These are phyloP conservation scores for Caracal caracal DNA, from an alignment of 2,113 vertebrate genomes.

Conservation along the genomic window DNA sequence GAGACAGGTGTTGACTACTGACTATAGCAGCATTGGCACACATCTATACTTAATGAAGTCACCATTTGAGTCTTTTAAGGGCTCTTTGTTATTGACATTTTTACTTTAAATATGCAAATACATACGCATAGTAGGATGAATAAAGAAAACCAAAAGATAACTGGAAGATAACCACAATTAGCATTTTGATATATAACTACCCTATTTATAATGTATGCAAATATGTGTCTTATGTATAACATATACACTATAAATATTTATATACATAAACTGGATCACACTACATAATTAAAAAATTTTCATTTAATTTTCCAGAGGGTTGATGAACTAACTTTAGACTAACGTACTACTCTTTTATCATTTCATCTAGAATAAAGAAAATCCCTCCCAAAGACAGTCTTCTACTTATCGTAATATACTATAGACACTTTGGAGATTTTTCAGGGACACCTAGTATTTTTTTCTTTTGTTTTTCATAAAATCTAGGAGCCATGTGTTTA, in stretches of 20 bases:
- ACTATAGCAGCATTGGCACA: not conserved
- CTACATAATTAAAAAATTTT: not conserved
- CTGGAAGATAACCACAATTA: not conserved
- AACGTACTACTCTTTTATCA: not conserved
- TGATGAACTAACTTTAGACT: not conserved
- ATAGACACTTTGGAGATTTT: not conserved
- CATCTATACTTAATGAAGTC: not conserved
- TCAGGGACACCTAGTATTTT: not conserved
- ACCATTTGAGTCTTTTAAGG: not conserved
- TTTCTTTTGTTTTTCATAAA: not conserved
- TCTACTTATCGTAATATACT: not conserved
- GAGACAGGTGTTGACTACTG: not conserved
- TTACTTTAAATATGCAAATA: slow-evolving; percentile 30
- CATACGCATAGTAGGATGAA: not conserved
- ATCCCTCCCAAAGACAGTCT: not conserved
- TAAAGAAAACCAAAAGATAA: not conserved
- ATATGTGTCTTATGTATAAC: not conserved
- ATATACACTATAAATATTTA: not conserved
- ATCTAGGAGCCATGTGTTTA: not conserved
- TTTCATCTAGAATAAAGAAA: slow-evolving; percentile 16
- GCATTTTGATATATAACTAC: not conserved
- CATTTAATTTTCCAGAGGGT: slow-evolving; percentile 15
- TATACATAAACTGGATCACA: not conserved
- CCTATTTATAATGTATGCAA: not conserved
- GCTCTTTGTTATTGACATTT: not conserved